Percentiles rank a stretch among this genome's conserved stretches.
Evolutionary conservation across 1,140 invertebrate species (phyloP).

Genomic region (Drosophila arizonae): DNA sequence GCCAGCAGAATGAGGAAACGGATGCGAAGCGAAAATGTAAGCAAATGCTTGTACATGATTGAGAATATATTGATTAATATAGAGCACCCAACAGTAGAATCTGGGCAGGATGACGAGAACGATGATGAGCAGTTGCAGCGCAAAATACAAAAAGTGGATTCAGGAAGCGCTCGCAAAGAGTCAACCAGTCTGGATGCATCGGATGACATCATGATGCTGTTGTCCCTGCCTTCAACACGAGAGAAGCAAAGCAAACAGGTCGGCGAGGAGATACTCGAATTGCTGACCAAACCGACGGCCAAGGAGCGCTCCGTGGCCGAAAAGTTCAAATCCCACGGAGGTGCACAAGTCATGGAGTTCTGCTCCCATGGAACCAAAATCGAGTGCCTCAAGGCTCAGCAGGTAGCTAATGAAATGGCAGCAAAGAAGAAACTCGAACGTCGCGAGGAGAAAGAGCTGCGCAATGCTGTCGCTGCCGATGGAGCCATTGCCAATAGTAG

Average conservation of each 20-base stretch:
- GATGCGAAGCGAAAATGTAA: constrained; percentile 83
- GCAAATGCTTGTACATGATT: background rate
- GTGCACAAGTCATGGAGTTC: constrained; percentile 97
- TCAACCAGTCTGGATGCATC: constrained; percentile 84
- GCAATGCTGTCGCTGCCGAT: constrained; percentile 10
- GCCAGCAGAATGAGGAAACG: constrained; percentile 73
- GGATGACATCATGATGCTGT: constrained; percentile 89
- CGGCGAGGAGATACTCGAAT: constrained; percentile 96
- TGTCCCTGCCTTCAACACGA: constrained; percentile 96
- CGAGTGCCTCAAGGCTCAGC: constrained; percentile 90
- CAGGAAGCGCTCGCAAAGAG: constrained; percentile 76
- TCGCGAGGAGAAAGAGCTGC: constrained; percentile 78
- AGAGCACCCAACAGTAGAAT: constrained; percentile 34
- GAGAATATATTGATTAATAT: background rate
- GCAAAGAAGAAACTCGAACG: constrained; percentile 74
- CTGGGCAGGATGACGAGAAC: constrained; percentile 20
- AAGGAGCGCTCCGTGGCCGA: constrained; percentile 97
- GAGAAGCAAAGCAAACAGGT: constrained; percentile 98
- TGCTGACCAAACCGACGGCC: constrained; percentile 97
- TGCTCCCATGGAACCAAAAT: constrained; percentile 96
- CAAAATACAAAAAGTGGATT: constrained; percentile 47
- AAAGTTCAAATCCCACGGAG: constrained; percentile 97
- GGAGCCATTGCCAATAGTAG: constrained; percentile 5
- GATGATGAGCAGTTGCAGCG: constrained; percentile 44
- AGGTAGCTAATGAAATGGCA: constrained; percentile 83